Conservation (phyloP, 2,888 invertebrate genomes). For the Sympetrum striolatum region DNA sequence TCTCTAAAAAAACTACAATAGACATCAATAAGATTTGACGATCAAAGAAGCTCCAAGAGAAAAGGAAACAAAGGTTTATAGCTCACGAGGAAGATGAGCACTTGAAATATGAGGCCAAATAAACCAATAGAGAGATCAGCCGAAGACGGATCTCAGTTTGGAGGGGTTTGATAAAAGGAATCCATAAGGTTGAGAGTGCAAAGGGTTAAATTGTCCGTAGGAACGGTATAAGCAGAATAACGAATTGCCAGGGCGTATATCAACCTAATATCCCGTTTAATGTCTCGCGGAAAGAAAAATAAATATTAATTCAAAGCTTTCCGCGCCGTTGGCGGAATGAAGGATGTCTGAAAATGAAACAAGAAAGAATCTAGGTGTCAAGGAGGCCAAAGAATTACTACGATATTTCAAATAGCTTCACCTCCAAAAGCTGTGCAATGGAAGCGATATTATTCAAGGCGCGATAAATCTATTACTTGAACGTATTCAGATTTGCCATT, state of each 20-base stretch:
- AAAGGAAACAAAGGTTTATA: not conserved
- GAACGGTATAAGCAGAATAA: not conserved
- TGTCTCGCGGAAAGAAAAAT: slow-evolving; percentile 18
- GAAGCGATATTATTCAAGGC: not conserved
- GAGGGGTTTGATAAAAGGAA: no score
- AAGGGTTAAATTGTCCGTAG: not conserved
- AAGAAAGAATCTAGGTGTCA: not conserved
- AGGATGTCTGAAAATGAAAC: not conserved
- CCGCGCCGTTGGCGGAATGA: not conserved
- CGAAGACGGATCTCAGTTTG: not conserved
- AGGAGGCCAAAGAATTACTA: not conserved
- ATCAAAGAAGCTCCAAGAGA: not conserved
- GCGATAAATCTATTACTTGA: not conserved
- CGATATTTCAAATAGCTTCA: not conserved
- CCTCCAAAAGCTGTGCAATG: not conserved
- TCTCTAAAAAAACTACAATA: no score
- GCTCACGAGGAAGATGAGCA: not conserved
- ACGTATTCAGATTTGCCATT: not conserved
- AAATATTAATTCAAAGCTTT: slow-evolving; percentile 8
- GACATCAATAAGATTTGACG: no score
- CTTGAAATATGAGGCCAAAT: not conserved
- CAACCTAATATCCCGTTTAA: slow-evolving; percentile 1
- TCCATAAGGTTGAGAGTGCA: not conserved
- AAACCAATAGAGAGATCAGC: not conserved
- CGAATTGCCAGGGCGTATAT: not conserved